A percentile compares a stretch with the other conserved stretches of the same genome.
phyloP scores from a whole-genome alignment of 2,797 vertebrate species.

The Hydrolagus colliei region DNA sequence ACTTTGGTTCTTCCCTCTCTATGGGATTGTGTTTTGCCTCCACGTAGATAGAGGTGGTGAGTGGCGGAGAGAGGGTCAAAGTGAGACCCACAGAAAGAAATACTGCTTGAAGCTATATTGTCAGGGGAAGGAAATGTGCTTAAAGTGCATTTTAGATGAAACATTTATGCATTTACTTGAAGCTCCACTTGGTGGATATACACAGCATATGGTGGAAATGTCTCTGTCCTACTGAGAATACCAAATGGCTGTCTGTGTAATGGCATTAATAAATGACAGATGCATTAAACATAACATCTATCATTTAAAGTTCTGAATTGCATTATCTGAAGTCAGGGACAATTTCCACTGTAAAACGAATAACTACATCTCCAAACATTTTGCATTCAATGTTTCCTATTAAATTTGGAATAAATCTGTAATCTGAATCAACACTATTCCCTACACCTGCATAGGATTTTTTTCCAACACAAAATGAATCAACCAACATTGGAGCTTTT shows the following conservation, averaged over 20 bases:
- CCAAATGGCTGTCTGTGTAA: neutral
- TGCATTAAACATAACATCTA: neutral
- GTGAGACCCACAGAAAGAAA: too few relatives aligned
- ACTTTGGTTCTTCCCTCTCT: too few relatives aligned
- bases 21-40: too few relatives aligned
- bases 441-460: neutral
- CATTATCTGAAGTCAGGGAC: neutral
- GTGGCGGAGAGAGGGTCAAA: too few relatives aligned
- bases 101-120: too few relatives aligned
- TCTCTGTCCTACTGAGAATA: neutral
- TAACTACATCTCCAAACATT: neutral
- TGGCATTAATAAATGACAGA: neutral
- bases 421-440: neutral
- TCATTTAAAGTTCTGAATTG: neutral
- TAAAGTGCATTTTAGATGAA: too few relatives aligned
- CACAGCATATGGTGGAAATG: neutral
- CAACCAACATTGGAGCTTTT: neutral
- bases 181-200: neutral
- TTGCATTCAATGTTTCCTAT: neutral
- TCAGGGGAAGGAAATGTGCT: too few relatives aligned
- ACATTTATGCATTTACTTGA: neutral
- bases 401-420: neutral
- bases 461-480: neutral
- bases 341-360: neutral
- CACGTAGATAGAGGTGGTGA: too few relatives aligned